Evolutionary conservation across 2,113 vertebrate species (phyloP), one percentile per base, ranked within the genome.

Genomic region (Myotis lucifugus): DNA sequence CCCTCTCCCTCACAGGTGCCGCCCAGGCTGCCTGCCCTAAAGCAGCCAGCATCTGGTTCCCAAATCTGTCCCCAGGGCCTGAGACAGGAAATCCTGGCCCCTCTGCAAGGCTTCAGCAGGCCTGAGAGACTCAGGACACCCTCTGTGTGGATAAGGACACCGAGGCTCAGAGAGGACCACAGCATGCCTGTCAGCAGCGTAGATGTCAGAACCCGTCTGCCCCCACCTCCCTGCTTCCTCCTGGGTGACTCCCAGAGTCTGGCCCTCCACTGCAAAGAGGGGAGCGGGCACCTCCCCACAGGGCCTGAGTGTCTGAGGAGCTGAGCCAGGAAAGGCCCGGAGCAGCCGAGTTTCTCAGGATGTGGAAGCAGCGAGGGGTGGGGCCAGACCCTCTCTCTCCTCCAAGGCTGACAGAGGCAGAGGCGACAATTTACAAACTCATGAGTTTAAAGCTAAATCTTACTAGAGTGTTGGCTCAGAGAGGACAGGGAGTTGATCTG

Each of bases 251-350:
- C 29, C 32, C 89, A 67, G 46, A n/a, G 37, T 46, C 42, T 40
- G 56, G 13, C 50, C 23, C 73, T 48, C 34, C 12, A 13, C 17
- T 4, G 34, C 66, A 25, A 23, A 69, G 17, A 19, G 15, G 40
- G 85, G 37, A 0, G 21, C 40, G 0, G 54, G n/a, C 11, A 14
- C n/a, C n/a, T 17, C 32, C 69, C 32, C 1, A 0, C 19, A 3
- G 48, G 72, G 74, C n/a, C n/a, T n/a, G n/a, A n/a, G n/a, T n/a
- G n/a, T n/a, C n/a, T n/a, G n/a, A n/a, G n/a, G n/a, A 59, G 56
- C 56, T 59, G 0, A 46, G 52, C 42, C 1, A 2, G 7, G 56
- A 19, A 32, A 70, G 25, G 13, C 21, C 32, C 0, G 0, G 29
- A 19, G 66, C 66, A 17, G 46, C 85, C 9, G 9, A 21, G 29